phyloP scores from a whole-genome alignment of 1,140 invertebrate genomes.

The Kradibia gibbosae region DNA sequence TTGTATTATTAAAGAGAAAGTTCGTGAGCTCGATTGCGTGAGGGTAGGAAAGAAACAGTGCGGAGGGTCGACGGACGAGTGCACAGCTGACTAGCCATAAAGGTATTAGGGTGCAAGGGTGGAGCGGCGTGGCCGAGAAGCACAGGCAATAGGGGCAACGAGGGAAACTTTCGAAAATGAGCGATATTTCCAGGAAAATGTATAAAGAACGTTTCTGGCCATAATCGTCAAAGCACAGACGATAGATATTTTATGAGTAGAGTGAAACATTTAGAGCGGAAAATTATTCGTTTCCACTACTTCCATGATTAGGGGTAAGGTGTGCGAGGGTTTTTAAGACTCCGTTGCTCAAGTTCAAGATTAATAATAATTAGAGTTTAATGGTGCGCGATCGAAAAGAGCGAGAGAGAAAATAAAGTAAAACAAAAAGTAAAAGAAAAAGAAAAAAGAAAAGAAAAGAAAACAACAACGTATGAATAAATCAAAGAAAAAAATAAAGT shows the following conservation, averaged over 20 bases:
- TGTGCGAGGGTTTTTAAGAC: constrained; percentile 28
- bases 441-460: not conserved
- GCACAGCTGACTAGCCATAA: too few relatives aligned
- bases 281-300: constrained; percentile 15
- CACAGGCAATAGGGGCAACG: not conserved
- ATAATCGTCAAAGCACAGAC: not conserved
- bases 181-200: not conserved
- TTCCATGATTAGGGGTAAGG: constrained; percentile 16
- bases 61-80: too few relatives aligned
- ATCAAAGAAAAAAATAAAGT: not conserved
- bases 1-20: too few relatives aligned
- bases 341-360: not conserved
- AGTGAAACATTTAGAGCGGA: not conserved
- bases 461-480: not conserved
- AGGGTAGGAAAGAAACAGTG: not conserved
- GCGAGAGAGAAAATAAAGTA: not conserved
- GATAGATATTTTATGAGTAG: not conserved
- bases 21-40: not conserved
- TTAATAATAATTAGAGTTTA: constrained; percentile 5
- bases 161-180: not conserved
- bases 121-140: too few relatives aligned
- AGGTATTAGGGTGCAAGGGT: too few relatives aligned
- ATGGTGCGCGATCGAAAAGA: not conserved
- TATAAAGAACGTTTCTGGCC: not conserved
- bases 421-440: not conserved